Conservation (phyloP, 2,797 vertebrate genomes). For the Etheostoma perlongum region DNA sequence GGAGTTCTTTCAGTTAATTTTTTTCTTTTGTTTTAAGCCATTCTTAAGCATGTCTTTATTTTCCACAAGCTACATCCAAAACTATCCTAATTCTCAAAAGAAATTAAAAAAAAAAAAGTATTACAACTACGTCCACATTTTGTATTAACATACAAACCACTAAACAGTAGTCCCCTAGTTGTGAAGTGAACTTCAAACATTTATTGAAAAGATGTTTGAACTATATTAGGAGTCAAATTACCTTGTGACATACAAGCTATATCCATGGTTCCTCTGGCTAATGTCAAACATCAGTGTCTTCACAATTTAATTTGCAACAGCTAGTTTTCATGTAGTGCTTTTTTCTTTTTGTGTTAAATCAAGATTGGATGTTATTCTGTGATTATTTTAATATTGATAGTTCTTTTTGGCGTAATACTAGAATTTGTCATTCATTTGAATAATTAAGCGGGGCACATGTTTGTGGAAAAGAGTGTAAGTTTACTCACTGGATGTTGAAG, state of each 20-base stretch:
- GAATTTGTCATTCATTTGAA: constrained; percentile 56
- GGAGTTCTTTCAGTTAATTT: constrained; percentile 3
- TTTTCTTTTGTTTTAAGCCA: neutral
- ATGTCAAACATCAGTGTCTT: constrained; percentile 45
- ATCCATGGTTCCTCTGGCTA: constrained; percentile 44
- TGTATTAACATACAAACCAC: constrained; percentile 37
- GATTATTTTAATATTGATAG: constrained; percentile 59
- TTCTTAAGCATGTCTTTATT: constrained; percentile 42
- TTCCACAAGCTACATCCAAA: constrained; percentile 28
- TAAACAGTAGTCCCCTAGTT: constrained; percentile 24
- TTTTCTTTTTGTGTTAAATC: constrained; percentile 62
- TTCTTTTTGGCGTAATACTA: constrained; percentile 49
- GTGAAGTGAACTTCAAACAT: constrained; percentile 9
- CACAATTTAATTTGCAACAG: constrained; percentile 28
- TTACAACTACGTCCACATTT: constrained; percentile 13
- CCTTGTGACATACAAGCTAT: constrained; percentile 37
- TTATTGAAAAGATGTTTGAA: constrained; percentile 7
- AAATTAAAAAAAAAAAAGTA: constrained; percentile 2
- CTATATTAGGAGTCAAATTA: constrained; percentile 7
- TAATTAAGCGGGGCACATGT: constrained; percentile 63
- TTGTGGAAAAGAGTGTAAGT: constrained; percentile 63
- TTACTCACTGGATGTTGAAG: constrained; percentile 79
- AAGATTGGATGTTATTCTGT: constrained; percentile 56
- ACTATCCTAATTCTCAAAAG: constrained; percentile 4
- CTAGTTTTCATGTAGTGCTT: constrained; percentile 54